Conservation (phyloP, 1,140 invertebrate genomes). For the Drosophila teissieri region DNA sequence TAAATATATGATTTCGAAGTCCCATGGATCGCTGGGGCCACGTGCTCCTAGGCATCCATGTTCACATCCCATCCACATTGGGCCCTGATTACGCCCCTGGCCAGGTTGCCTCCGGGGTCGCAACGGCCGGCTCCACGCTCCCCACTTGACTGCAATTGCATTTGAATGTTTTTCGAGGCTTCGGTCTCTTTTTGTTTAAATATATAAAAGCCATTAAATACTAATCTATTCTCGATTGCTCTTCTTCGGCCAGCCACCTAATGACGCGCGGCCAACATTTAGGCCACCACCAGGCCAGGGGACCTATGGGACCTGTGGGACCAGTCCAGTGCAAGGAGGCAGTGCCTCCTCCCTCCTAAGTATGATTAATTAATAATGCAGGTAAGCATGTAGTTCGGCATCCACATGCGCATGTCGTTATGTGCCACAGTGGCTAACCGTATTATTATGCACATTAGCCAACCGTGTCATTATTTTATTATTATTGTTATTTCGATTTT, state of each 20-base stretch:
- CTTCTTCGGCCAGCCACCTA: slow-evolving; percentile 51
- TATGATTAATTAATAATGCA: slow-evolving; percentile 58
- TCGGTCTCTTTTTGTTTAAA: slow-evolving; percentile 38
- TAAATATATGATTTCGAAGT: slow-evolving; percentile 82
- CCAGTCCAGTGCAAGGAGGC: slow-evolving; percentile 43
- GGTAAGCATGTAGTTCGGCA: slow-evolving; percentile 30
- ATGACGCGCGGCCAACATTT: slow-evolving; percentile 66
- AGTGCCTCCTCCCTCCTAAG: slow-evolving; percentile 48
- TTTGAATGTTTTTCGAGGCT: slow-evolving; percentile 65
- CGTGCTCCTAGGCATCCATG: slow-evolving; percentile 55
- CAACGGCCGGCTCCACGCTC: slow-evolving; percentile 7
- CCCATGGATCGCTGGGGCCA: slow-evolving; percentile 51
- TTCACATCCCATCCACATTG: too few relatives aligned
- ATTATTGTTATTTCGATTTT: slow-evolving; percentile 46
- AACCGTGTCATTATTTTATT: slow-evolving; percentile 44
- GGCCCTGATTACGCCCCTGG: too few relatives aligned
- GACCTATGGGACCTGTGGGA: too few relatives aligned
- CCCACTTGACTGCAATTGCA: slow-evolving; percentile 58
- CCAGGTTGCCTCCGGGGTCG: slow-evolving; percentile 1
- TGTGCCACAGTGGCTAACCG: slow-evolving; percentile 21
- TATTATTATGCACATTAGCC: slow-evolving; percentile 46
- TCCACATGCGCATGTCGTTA: slow-evolving; percentile 7
- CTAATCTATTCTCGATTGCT: slow-evolving; percentile 84
- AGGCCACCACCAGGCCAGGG: slow-evolving; percentile 23
- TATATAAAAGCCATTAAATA: slow-evolving; percentile 83